Conservation (phyloP, 2,113 vertebrate species). For the Nyctereutes procyonoides region DNA sequence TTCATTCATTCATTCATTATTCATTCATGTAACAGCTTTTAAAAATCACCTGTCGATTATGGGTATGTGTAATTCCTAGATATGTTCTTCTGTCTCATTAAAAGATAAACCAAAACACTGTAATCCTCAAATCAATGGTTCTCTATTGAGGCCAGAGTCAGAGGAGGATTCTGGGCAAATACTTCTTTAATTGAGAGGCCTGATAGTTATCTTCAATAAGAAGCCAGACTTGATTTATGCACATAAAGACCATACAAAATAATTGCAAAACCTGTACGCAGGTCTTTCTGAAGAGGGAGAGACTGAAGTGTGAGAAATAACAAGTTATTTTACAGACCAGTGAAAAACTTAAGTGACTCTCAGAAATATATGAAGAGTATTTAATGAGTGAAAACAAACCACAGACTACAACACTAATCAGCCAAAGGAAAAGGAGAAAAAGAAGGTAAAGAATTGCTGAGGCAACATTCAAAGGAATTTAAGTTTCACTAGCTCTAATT, state of each 20-base stretch:
- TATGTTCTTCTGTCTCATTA: background rate
- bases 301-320: background rate
- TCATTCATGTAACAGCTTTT: background rate
- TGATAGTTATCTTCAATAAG: background rate
- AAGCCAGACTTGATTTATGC: background rate
- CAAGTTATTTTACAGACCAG: background rate
- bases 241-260: background rate
- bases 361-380: conserved; percentile 9
- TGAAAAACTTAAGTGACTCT: background rate
- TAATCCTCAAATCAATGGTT: conserved; percentile 44
- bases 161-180: background rate
- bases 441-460: background rate
- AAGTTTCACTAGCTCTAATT: conserved; percentile 19
- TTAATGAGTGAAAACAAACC: conserved; percentile 31
- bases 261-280: background rate
- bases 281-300: background rate
- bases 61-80: background rate
- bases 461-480: background rate
- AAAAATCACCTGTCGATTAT: background rate
- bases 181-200: background rate
- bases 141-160: background rate
- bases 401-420: background rate
- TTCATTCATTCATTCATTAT: background rate
- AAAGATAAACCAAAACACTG: conserved; percentile 18
- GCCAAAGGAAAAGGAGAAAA: background rate